Base-by-base conservation (phyloP, 2,113 vertebrate genomes). In the Oncorhynchus keta region DNA sequence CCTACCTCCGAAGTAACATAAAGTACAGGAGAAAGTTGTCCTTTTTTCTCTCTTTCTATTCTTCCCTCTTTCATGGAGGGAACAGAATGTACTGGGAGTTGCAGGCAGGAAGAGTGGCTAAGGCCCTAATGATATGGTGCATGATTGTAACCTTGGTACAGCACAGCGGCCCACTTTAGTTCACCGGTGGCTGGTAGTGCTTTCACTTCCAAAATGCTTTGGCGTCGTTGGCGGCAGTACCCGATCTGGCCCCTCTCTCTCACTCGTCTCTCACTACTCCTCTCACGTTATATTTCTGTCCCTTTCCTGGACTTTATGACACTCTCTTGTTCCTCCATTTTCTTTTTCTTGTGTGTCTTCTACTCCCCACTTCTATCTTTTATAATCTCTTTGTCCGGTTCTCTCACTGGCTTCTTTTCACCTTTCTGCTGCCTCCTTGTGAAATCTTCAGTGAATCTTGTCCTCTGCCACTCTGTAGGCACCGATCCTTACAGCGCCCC, bases 61-160 rank as follows among this genome's bases (percentile, higher is more conserved):
- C 32, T 69, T 86, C 80, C 87, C 78, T 74, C 80, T 84, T 86
- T 89, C 83, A 85, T 81, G 72, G 76, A 84, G 87, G 76, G 90
- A 92, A 92, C 90, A 92, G 84, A 92, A 92, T 93, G 91, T 93
- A 88, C 91, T 84, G 45, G 80, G 88, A 77, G 81, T 69, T 76
- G 80, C 78, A 78, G 80, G 81, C 86, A 88, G 86, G 85, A 87
- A 91, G 87, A 89, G 83, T 86, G 86, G 39, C 9, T 45, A 45
- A 84, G 86, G 89, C 87, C 86, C 68, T 92, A 94, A 93, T 92
- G 84, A 93, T 91, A 92, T 88, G 88, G 87, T 94, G 88, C 84
- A 86, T 88, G 90, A 91, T 91, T 93, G 90, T 89, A 91, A 88
- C 86, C 84, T 88, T 89, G 78, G 76, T 75, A 72, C 70, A 61